Percentiles rank a stretch among this genome's conserved stretches.
phyloP scores from a whole-genome alignment of 2,797 vertebrate genomes.

The Pipistrellus pygmaeus region DNA sequence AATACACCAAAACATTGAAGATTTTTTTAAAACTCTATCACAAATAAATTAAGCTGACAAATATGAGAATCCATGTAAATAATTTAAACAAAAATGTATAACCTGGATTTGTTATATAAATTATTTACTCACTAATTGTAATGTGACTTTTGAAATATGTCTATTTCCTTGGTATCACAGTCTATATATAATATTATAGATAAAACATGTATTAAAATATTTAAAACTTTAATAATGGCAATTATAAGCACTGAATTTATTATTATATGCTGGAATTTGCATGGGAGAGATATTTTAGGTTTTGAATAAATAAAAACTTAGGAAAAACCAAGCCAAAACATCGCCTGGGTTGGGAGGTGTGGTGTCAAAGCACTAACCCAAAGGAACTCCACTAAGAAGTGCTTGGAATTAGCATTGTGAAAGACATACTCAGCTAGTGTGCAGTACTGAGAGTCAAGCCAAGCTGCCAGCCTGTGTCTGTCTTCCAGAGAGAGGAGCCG shows the following conservation, averaged over 20 bases:
- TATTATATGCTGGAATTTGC: background rate
- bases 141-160: background rate
- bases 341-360: background rate
- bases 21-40: constrained; percentile 1
- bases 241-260: background rate
- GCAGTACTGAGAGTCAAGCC: background rate
- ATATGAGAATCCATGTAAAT: background rate
- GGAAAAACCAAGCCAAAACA: background rate
- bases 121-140: background rate
- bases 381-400: background rate
- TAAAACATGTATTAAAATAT: background rate
- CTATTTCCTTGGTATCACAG: background rate
- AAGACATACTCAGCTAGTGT: background rate
- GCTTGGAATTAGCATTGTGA: background rate
- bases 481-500: background rate
- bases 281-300: background rate
- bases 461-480: background rate
- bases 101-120: background rate
- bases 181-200: background rate
- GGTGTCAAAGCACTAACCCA: background rate
- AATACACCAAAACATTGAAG: background rate
- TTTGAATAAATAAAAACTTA: background rate
- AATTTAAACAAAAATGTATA: constrained; percentile 32
- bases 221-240: background rate
- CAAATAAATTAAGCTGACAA: constrained; percentile 3